These are phyloP conservation scores for Montipora capricornis DNA, from an alignment of 64 coral and sea anemone genomes.

Conservation along the genomic window DNA sequence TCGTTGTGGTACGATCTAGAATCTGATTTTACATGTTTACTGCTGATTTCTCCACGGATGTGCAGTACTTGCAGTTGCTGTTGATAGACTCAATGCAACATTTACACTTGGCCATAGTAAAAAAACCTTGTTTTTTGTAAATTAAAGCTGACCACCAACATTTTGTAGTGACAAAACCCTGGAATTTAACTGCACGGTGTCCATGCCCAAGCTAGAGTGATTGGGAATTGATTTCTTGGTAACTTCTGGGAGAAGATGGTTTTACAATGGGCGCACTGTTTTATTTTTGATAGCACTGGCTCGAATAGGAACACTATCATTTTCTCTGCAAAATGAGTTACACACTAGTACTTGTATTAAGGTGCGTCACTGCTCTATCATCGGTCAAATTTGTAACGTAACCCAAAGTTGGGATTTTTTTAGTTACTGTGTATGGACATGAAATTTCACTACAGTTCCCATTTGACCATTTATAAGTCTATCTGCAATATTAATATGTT, in stretches of 20 bases:
- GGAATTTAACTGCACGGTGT: slow-evolving; percentile 61
- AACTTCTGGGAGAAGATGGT: slow-evolving; percentile 75
- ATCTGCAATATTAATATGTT: slow-evolving; percentile 53
- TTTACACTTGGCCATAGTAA: slow-evolving; percentile 68
- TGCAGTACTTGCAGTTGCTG: slow-evolving; percentile 24
- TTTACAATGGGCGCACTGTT: slow-evolving; percentile 43
- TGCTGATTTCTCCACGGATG: slow-evolving; percentile 11
- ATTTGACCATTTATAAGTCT: slow-evolving; percentile 73
- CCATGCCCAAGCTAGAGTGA: slow-evolving; percentile 46
- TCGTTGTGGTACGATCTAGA: not conserved
- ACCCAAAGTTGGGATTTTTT: not conserved
- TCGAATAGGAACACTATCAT: slow-evolving; percentile 60
- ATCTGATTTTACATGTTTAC: slow-evolving; percentile 39
- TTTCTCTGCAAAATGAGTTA: slow-evolving; percentile 29
- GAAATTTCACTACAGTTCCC: slow-evolving; percentile 43
- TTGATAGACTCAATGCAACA: slow-evolving; percentile 42
- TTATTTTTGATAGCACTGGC: slow-evolving; percentile 58
- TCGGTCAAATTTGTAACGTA: slow-evolving; percentile 74
- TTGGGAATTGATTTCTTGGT: slow-evolving; percentile 57
- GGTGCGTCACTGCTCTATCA: slow-evolving; percentile 15
- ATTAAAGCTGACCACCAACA: slow-evolving; percentile 36
- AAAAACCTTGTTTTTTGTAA: slow-evolving; percentile 48
- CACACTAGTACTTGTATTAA: not conserved
- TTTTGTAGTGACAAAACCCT: slow-evolving; percentile 26
- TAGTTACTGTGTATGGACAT: not conserved